A percentile compares a stretch with the other conserved stretches of the same genome.
Evolutionary conservation across 2,113 vertebrate species (phyloP).

Genomic region (Speoplatyrhinus poulsoni): DNA sequence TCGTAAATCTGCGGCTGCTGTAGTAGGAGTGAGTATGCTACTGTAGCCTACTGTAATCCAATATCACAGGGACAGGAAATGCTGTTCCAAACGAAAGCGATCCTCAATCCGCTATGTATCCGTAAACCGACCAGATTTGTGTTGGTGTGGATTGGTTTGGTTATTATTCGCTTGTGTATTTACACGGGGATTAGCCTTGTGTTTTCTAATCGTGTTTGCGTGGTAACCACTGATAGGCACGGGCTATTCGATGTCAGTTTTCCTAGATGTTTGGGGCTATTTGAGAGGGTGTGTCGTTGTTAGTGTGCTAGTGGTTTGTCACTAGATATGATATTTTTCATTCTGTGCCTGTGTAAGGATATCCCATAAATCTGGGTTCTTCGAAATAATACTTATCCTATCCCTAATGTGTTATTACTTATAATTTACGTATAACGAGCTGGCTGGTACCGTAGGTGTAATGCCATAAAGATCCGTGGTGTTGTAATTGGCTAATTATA

Average conservation of each 20-base stretch:
- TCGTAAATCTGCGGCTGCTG: constrained; percentile 49
- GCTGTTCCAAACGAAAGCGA: constrained; percentile 47
- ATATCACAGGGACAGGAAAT: constrained; percentile 66
- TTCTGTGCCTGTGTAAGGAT: constrained; percentile 2
- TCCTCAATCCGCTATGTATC: constrained; percentile 39
- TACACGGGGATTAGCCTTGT: not conserved
- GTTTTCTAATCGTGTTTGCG: constrained; percentile 12
- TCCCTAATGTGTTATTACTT: not conserved
- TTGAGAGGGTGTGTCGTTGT: constrained; percentile 73
- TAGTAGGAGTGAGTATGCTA: constrained; percentile 38
- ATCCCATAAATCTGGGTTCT: not conserved
- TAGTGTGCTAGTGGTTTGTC: constrained; percentile 57
- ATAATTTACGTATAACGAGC: not conserved
- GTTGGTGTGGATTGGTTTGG: constrained; percentile 9
- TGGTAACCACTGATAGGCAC: too few relatives aligned
- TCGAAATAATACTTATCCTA: not conserved
- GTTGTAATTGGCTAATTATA: too few relatives aligned
- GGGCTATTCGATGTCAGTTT: constrained; percentile 9
- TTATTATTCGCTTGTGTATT: not conserved
- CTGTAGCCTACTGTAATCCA: too few relatives aligned
- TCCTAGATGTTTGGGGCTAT: constrained; percentile 1
- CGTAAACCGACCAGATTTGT: not conserved
- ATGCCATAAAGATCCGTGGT: not conserved
- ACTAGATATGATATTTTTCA: constrained; percentile 29
- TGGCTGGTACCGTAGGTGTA: not conserved